Evolutionary conservation across 2,113 vertebrate species (phyloP).

Genomic region (Dasyurus viverrinus): DNA sequence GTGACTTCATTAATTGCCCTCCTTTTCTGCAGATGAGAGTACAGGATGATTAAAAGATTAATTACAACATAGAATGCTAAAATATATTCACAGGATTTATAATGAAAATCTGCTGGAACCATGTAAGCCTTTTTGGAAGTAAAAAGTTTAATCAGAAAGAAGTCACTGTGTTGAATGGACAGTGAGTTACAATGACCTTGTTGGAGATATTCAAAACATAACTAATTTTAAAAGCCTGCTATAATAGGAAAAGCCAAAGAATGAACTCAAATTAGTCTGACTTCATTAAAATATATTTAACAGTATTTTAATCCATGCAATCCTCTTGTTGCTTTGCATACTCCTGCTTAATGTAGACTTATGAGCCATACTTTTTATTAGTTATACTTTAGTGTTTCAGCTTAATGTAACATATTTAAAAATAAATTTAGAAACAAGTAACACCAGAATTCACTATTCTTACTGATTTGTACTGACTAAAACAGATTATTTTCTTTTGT

Average conservation of each 20-base stretch:
- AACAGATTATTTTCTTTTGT: not conserved
- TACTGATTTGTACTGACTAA: conserved; percentile 22
- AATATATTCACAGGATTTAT: conserved; percentile 62
- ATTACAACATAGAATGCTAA: conserved; percentile 62
- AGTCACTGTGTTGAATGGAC: conserved; percentile 39
- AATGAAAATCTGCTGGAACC: conserved; percentile 26
- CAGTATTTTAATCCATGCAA: not conserved
- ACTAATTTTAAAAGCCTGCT: conserved; percentile 30
- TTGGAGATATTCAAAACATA: conserved; percentile 57
- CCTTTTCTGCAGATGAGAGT: conserved; percentile 53
- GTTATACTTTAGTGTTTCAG: conserved; percentile 44
- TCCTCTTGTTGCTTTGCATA: not conserved
- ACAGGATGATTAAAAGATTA: conserved; percentile 72
- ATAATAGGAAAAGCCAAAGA: conserved; percentile 41
- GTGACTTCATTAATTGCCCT: conserved; percentile 61
- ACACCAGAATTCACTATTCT: not conserved
- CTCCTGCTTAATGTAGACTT: conserved; percentile 15
- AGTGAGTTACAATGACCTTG: conserved; percentile 51
- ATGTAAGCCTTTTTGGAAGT: conserved; percentile 50
- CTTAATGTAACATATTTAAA: not conserved
- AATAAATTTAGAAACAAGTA: not conserved
- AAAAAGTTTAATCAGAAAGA: conserved; percentile 36
- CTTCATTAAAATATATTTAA: conserved; percentile 44
- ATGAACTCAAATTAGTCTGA: not conserved
- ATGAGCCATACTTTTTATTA: conserved; percentile 17